Conservation (phyloP, 2,113 vertebrate species). For the Steatornis caripensis region DNA sequence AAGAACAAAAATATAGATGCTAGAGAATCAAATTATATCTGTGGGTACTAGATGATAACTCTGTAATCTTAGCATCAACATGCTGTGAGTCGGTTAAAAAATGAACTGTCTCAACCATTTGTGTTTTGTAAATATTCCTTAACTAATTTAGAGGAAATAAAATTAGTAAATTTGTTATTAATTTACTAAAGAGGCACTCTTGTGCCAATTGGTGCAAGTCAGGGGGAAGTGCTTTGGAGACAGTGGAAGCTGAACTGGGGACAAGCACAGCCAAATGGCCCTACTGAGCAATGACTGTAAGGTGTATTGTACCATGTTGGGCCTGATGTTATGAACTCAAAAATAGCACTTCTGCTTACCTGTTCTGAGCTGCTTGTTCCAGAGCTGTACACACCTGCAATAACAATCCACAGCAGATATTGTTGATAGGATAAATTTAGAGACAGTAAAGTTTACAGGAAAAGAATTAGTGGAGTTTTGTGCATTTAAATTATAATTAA, state of each 20-base stretch:
- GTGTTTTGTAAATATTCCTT: neutral
- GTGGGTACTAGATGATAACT: neutral
- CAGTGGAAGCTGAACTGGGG: neutral
- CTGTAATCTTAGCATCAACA: neutral
- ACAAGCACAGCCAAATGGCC: neutral
- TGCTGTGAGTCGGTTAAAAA: neutral
- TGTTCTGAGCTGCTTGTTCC: neutral
- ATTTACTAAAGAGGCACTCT: neutral
- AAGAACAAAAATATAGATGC: neutral
- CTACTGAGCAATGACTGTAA: neutral
- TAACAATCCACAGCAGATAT: neutral
- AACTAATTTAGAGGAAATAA: neutral
- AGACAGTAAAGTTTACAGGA: neutral
- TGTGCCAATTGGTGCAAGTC: neutral
- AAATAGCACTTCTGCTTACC: neutral
- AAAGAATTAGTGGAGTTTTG: neutral
- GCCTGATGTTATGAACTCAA: neutral
- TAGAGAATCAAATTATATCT: neutral
- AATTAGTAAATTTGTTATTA: neutral
- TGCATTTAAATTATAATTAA: neutral
- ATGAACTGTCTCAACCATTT: neutral
- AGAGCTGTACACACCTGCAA: neutral
- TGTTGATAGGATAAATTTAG: neutral
- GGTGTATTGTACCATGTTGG: fast-evolving
- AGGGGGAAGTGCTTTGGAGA: neutral